Evolutionary conservation across 2,113 vertebrate genomes (phyloP), one percentile per base, ranked within the genome.

Genomic region (Falco punctatus): DNA sequence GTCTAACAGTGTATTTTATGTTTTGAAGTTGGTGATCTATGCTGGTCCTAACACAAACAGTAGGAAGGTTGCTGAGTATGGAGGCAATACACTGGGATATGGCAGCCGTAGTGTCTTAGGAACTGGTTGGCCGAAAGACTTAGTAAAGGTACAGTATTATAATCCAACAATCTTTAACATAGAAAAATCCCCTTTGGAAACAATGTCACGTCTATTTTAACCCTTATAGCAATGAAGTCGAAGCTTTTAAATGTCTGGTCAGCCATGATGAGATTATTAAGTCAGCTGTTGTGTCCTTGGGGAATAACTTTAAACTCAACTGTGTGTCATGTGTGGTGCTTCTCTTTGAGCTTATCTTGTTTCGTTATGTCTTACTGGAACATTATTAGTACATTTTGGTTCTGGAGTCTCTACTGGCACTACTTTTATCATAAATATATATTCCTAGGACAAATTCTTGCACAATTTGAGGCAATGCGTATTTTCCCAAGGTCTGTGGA

Each of bases 11-110:
- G 81, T 97, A 98, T 98, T 98, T 98, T 98, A 96, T 98, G 97
- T 98, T 98, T 98, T 97, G 96, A 97, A 99, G 99, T 98, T 99
- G 99, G 99, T 99, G 97, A 99, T 99, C 95, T 99, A 99, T 57
- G 99, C 99, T 93, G 99, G 99, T 85, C 99, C 99, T 92, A 99
- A 99, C 98, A 99, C 99, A 95, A 99, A 99, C 98, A 99, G 99
- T 98, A 99, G 99, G 95, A 99, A 99, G 98, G 99, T 99, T 97
- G 99, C 99, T 72, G 99, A 99, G 95, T 99, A 99, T 91, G 99
- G 99, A 96, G 99, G 99, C 95, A 99, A 99, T 95, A 99, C 99
- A 85, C 98, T 99, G 96, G 99, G 99, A 88, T 99, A 99, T 94
- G 99, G 99, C 97, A 99, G 99, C 98, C 99, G 99, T 94, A 99